Conservation (phyloP, 2,797 vertebrate species). For the Hafferia zeledoni region DNA sequence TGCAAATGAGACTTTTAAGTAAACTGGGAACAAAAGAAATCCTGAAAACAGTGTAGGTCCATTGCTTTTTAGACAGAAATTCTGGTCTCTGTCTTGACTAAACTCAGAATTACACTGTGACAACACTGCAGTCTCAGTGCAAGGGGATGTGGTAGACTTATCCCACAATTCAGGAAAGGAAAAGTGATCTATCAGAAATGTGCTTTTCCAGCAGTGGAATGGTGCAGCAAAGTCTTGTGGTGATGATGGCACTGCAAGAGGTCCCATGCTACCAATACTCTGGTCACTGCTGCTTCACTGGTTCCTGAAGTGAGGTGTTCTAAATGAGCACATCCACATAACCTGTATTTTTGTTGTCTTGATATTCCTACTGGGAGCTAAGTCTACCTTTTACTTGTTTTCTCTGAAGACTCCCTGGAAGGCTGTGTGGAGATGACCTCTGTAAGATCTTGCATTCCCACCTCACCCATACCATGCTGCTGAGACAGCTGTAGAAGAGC, state of each 20-base stretch:
- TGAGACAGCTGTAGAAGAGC: not conserved
- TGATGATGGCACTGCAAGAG: not conserved
- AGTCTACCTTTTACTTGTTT: not conserved
- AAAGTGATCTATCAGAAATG: not conserved
- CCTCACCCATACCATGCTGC: not conserved
- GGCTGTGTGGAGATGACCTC: not conserved
- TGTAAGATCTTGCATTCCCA: not conserved
- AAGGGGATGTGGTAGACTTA: not conserved
- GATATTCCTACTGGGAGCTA: not conserved
- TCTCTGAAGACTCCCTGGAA: not conserved
- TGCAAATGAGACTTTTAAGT: conserved; percentile 7
- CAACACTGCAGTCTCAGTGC: not conserved
- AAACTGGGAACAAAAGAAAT: not conserved
- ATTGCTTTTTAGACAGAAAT: not conserved
- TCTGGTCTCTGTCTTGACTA: not conserved
- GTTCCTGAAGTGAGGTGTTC: not conserved
- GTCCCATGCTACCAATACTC: not conserved
- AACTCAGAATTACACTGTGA: not conserved
- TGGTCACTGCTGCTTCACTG: not conserved
- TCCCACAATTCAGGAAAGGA: not conserved
- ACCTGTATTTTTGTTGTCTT: not conserved
- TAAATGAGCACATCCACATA: not conserved
- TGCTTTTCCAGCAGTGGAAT: not conserved
- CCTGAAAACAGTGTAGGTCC: not conserved
- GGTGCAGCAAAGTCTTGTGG: not conserved